A percentile compares a stretch with the other conserved stretches of the same genome.
phyloP scores from a whole-genome alignment of 1,140 invertebrate species.

The Uloborus diversus region DNA sequence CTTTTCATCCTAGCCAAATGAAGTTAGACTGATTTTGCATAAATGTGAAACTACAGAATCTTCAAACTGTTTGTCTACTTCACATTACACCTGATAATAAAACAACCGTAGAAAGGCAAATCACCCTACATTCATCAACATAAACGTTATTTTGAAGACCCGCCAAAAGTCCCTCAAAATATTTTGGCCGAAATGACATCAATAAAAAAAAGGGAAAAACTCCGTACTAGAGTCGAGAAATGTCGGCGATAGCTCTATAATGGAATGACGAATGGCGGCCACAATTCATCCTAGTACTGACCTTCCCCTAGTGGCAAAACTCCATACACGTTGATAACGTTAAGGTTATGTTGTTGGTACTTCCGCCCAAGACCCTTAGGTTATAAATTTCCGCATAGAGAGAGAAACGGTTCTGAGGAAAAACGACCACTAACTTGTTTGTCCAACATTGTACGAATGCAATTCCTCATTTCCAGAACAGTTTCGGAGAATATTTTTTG shows the following conservation, averaged over 20 bases:
- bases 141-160: no score
- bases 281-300: slow-evolving; percentile 45
- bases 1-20: no score
- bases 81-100: no score
- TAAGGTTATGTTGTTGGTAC: slow-evolving; percentile 36
- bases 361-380: slow-evolving; percentile 31
- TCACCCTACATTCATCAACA: no score
- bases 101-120: no score
- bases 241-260: slow-evolving; percentile 23
- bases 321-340: slow-evolving; percentile 30
- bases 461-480: no score
- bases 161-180: slow-evolving; percentile 13
- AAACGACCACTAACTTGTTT: slow-evolving; percentile 12
- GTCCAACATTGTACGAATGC: not conserved
- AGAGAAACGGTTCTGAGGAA: slow-evolving; percentile 15
- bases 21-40: no score
- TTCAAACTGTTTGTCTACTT: no score
- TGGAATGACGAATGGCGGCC: slow-evolving; percentile 43
- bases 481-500: no score
- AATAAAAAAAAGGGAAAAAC: no score
- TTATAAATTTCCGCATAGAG: slow-evolving; percentile 37
- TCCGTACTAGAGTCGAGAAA: no score
- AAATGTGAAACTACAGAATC: no score
- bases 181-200: slow-evolving; percentile 2
- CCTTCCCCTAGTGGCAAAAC: slow-evolving; percentile 29